Evolutionary conservation across 2,113 vertebrate genomes (phyloP).

Genomic region (Pelvicachromis taeniatus): DNA sequence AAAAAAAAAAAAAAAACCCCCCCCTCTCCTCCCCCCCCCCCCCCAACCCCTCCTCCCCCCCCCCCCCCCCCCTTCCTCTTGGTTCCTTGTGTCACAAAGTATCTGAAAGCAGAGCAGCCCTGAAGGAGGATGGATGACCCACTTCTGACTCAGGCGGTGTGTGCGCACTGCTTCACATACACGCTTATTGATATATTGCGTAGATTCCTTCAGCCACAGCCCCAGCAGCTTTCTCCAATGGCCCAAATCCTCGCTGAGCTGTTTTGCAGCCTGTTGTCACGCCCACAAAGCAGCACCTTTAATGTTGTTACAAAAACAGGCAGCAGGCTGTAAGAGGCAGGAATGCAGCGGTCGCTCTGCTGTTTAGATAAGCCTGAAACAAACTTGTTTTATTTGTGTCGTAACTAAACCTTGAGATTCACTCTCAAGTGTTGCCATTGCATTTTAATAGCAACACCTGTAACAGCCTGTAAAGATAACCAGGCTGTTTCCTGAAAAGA

Average conservation of each 20-base stretch:
- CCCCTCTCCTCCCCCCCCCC: too few relatives aligned
- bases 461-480: not conserved
- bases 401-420: not conserved
- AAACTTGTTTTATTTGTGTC: not conserved
- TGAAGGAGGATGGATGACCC: conserved; percentile 22
- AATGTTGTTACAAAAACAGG: not conserved
- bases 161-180: not conserved
- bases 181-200: not conserved
- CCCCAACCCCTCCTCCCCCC: too few relatives aligned
- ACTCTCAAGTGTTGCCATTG: not conserved
- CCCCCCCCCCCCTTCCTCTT: not conserved
- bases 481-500: not conserved
- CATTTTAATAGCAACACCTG: not conserved
- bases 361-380: not conserved
- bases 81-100: not conserved
- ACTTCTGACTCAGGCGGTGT: conserved; percentile 7
- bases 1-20: too few relatives aligned
- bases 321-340: not conserved
- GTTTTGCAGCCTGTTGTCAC: conserved; percentile 31
- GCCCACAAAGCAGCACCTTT: conserved; percentile 10
- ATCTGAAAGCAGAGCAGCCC: not conserved
- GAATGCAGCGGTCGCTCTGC: not conserved
- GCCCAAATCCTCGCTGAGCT: not conserved
- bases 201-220: not conserved
- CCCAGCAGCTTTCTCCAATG: conserved; percentile 10